phyloP scores from a whole-genome alignment of 1,140 invertebrate genomes.

The Popillia japonica region DNA sequence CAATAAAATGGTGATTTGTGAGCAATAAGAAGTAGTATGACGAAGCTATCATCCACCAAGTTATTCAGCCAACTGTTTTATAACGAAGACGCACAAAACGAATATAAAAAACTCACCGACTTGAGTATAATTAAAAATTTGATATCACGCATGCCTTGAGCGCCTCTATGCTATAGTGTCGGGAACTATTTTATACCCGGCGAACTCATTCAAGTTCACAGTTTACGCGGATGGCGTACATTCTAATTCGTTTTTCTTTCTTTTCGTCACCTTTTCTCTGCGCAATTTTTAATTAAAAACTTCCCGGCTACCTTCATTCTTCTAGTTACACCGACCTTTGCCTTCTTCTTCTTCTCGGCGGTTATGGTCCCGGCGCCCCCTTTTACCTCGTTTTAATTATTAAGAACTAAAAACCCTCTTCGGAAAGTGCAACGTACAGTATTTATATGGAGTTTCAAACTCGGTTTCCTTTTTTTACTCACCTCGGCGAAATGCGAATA shows the following conservation, averaged over 20 bases:
- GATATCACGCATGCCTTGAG: not conserved
- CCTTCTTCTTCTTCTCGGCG: not conserved
- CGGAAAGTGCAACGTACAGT: too few species aligned
- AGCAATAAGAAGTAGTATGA: too few species aligned
- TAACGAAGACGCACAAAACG: too few species aligned
- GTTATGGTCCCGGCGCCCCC: not conserved
- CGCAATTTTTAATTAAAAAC: constrained; percentile 16
- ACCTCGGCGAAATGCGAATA: not conserved
- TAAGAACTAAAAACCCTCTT: not conserved
- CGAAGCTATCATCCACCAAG: too few species aligned
- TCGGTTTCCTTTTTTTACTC: not conserved
- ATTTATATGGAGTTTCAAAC: not conserved
- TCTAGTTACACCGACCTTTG: not conserved
- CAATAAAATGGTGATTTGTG: too few species aligned
- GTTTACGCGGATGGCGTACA: not conserved
- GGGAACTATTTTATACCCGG: not conserved
- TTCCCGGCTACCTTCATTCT: not conserved
- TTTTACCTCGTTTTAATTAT: not conserved
- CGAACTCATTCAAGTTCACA: not conserved
- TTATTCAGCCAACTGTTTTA: too few species aligned
- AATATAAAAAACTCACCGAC: not conserved
- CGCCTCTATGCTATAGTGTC: not conserved
- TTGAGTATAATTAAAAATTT: constrained; percentile 3
- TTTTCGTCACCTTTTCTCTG: not conserved
- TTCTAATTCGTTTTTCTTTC: not conserved